Conservation (phyloP, 2,113 vertebrate species). For the Actinemys pallida region DNA sequence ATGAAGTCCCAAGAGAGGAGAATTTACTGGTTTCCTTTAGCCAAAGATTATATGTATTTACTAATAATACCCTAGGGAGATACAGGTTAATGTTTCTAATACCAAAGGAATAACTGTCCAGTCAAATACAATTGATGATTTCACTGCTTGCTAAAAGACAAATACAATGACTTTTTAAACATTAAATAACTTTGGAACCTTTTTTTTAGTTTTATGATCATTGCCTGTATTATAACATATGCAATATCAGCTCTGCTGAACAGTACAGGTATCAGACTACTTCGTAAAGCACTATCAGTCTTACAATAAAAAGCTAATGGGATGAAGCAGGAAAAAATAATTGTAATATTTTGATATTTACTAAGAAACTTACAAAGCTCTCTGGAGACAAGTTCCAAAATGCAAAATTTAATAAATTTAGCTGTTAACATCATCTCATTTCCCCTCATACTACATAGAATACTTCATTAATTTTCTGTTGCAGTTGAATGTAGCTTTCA, state of each 20-base stretch:
- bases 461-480: constrained; percentile 5
- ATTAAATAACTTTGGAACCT: neutral
- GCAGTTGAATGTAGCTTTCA: constrained; percentile 9
- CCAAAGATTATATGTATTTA: constrained; percentile 42
- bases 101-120: constrained; percentile 40
- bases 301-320: constrained; percentile 27
- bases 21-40: constrained; percentile 42
- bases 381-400: constrained; percentile 21
- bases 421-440: neutral
- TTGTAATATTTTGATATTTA: neutral
- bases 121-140: constrained; percentile 46
- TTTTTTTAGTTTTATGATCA: constrained; percentile 24
- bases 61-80: constrained; percentile 45
- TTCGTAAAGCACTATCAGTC: neutral
- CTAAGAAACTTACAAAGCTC: constrained; percentile 31
- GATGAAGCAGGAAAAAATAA: constrained; percentile 44
- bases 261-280: constrained; percentile 15
- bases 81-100: constrained; percentile 46
- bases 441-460: neutral
- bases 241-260: constrained; percentile 36
- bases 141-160: constrained; percentile 40
- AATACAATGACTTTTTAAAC: constrained; percentile 32
- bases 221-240: neutral
- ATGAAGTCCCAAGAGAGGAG: neutral
- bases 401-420: constrained; percentile 15